Percentiles rank a stretch among this genome's conserved stretches.
These are phyloP conservation scores for Spongilla lacustris DNA, from an alignment of 37 sponge, comb jelly and placozoan genomes.

Conservation along the genomic window DNA sequence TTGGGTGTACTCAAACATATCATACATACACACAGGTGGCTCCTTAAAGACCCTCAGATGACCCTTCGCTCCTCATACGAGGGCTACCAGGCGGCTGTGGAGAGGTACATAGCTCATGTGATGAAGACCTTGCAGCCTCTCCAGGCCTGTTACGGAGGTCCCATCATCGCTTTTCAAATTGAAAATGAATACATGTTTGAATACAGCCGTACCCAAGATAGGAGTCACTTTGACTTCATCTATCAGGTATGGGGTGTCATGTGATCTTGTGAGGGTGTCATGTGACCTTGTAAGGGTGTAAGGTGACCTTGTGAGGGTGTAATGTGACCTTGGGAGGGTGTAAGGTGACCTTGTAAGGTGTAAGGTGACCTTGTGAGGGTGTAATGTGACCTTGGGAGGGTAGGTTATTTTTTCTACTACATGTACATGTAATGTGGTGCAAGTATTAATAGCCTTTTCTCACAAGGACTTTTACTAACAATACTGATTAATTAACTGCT, in stretches of 20 bases:
- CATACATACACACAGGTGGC: conserved; percentile 66
- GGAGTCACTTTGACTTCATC: conserved; percentile 38
- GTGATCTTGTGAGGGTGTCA: conserved; percentile 4
- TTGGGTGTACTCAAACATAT: too few species aligned
- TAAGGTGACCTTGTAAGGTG: too few species aligned
- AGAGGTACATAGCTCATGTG: conserved; percentile 66
- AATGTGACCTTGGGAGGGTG: neutral
- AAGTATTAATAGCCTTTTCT: too few species aligned
- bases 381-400: too few species aligned
- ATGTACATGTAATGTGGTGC: too few species aligned
- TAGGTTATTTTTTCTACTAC: too few species aligned
- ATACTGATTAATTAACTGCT: too few species aligned
- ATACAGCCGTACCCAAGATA: neutral
- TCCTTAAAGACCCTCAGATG: conserved; percentile 83
- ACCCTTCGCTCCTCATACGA: conserved; percentile 62
- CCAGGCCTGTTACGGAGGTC: conserved; percentile 79
- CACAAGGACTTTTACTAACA: too few species aligned
- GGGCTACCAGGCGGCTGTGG: conserved; percentile 70
- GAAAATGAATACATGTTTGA: conserved; percentile 79
- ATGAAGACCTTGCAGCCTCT: conserved; percentile 67
- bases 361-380: too few species aligned
- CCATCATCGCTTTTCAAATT: conserved; percentile 90
- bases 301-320: neutral
- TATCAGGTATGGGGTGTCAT: too few species aligned
- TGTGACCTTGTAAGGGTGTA: neutral